A percentile compares a stretch with the other conserved stretches of the same genome.
These are phyloP conservation scores for Flexamia atlantica DNA, from an alignment of 2,888 invertebrate species.

Conservation along the genomic window DNA sequence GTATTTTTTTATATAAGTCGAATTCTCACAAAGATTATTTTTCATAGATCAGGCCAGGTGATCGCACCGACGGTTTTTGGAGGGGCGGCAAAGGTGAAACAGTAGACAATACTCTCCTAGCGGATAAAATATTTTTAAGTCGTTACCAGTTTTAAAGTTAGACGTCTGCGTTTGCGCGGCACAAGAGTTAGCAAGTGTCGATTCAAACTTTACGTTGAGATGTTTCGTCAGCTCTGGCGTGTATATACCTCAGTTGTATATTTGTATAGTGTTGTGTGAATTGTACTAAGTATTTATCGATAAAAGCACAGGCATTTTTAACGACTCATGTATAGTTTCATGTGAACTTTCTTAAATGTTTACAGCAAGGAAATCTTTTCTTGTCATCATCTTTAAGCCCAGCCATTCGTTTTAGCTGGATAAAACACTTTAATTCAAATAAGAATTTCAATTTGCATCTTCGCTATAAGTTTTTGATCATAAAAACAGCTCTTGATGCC, in stretches of 20 bases:
- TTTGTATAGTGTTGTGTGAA: slow-evolving; percentile 56
- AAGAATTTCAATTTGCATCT: too few species aligned
- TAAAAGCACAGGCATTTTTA: slow-evolving; percentile 29
- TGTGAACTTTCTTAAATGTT: too few species aligned
- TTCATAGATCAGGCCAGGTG: not conserved
- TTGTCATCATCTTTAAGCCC: too few species aligned
- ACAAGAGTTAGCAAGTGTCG: not conserved
- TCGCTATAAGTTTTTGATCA: too few species aligned
- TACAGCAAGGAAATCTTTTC: too few species aligned
- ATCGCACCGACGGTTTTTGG: not conserved
- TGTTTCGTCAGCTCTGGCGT: not conserved
- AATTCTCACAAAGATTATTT: not conserved
- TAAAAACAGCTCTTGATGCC: too few species aligned
- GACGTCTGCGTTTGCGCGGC: not conserved
- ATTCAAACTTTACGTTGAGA: not conserved
- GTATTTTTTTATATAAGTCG: not conserved
- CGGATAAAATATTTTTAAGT: slow-evolving; percentile 17
- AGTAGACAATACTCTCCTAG: slow-evolving; percentile 50
- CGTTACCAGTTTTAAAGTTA: slow-evolving; percentile 1
- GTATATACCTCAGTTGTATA: slow-evolving; percentile 54
- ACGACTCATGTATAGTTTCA: not conserved
- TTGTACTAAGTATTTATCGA: slow-evolving; percentile 7
- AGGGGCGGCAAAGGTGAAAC: not conserved
- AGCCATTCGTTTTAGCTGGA: too few species aligned
- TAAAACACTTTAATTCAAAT: too few species aligned